A percentile compares a stretch with the other conserved stretches of the same genome.
Conservation (phyloP, 53 echinoderm and acorn worm genomes). For the Pentamera pediparva region DNA sequence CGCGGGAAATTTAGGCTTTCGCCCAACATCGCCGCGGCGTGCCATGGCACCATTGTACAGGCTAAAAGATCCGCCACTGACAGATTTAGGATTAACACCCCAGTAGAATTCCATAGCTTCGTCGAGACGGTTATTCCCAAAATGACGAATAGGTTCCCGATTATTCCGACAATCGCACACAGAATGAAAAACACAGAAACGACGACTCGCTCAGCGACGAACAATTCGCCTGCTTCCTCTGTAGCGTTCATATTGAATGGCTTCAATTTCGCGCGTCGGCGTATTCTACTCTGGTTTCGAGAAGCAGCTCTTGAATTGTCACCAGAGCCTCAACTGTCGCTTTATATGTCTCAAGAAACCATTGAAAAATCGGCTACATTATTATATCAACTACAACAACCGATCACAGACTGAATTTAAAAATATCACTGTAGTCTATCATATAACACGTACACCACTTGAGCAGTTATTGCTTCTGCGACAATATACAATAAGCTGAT, state of each 20-base stretch:
- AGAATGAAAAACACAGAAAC: conserved; percentile 31
- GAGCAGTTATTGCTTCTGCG: no score
- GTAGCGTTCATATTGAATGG: not conserved
- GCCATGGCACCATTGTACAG: conserved; percentile 44
- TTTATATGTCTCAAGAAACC: no score
- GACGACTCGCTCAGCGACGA: not conserved
- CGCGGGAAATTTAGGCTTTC: conserved; percentile 12
- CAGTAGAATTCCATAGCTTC: conserved; percentile 58
- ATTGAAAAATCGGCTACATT: not conserved
- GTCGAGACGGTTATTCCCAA: conserved; percentile 51
- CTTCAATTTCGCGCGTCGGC: no score
- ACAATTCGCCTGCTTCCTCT: not conserved
- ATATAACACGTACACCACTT: no score
- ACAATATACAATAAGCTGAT: no score
- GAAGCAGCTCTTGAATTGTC: no score
- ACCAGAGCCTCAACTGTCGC: no score
- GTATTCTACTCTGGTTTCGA: no score
- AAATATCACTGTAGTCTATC: no score
- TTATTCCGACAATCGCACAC: conserved; percentile 35
- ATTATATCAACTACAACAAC: no score
- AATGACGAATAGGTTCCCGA: conserved; percentile 61
- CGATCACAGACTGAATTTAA: no score
- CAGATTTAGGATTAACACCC: conserved; percentile 59
- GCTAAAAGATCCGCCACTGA: conserved; percentile 58
- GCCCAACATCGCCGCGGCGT: conserved; percentile 35